Evolutionary conservation across 2,113 vertebrate genomes (phyloP).

Genomic region (Psettodes erumei): DNA sequence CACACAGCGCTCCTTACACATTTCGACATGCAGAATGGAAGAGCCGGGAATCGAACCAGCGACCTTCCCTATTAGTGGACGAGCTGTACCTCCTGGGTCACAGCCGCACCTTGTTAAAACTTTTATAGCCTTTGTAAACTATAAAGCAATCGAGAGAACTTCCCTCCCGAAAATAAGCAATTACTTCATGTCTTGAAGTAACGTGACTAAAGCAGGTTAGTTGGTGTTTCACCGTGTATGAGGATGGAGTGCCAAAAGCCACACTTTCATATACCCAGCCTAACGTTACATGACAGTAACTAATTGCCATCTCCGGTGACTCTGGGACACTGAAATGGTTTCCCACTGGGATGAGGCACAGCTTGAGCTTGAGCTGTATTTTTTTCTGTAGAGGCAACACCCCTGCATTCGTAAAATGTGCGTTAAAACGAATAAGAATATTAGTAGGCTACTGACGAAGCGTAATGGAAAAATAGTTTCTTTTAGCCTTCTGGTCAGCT

Average conservation of each 20-base stretch:
- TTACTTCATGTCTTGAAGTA: no score
- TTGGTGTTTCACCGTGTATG: neutral
- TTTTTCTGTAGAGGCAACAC: neutral
- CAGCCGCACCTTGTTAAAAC: no score
- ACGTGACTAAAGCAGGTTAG: neutral
- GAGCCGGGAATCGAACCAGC: no score
- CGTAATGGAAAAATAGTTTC: neutral
- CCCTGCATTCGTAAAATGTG: neutral
- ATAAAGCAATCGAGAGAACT: neutral
- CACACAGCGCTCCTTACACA: no score
- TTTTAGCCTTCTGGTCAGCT: neutral
- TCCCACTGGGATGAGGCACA: slow-evolving; percentile 36
- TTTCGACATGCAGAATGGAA: no score
- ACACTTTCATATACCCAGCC: neutral
- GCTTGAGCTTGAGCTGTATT: slow-evolving; percentile 58
- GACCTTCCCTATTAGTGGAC: no score
- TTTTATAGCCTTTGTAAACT: no score
- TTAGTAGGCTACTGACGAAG: neutral
- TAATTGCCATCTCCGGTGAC: slow-evolving; percentile 25
- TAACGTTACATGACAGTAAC: neutral
- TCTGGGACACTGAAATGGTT: slow-evolving; percentile 35
- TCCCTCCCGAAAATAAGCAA: neutral
- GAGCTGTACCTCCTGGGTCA: no score
- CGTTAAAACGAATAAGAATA: no score
- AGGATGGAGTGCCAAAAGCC: neutral